Evolutionary conservation across 2,113 vertebrate species (phyloP).

Genomic region (Podiceps cristatus): DNA sequence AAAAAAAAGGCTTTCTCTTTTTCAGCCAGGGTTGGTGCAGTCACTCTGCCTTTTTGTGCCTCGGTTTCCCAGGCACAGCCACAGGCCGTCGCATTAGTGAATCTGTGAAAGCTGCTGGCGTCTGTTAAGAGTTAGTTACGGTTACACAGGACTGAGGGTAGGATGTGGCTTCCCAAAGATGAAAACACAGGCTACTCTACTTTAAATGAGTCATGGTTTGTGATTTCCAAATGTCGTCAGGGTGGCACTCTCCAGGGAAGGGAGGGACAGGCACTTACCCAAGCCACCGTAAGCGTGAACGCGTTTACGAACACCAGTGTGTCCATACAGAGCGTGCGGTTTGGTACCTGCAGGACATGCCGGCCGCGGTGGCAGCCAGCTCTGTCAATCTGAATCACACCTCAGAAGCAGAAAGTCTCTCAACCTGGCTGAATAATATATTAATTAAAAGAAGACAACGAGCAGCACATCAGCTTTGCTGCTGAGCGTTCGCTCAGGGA

Average conservation of each 20-base stretch:
- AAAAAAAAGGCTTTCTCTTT: not conserved
- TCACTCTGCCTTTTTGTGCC: not conserved
- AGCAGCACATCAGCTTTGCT: not conserved
- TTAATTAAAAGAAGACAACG: not conserved
- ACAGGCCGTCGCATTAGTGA: not conserved
- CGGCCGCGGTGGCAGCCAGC: not conserved
- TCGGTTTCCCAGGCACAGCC: not conserved
- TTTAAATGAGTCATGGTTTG: not conserved
- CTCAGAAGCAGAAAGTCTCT: not conserved
- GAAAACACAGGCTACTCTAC: not conserved
- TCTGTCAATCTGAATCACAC: not conserved
- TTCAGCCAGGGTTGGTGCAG: not conserved
- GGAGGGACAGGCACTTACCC: not conserved
- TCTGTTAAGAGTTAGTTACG: not conserved
- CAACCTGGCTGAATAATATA: not conserved
- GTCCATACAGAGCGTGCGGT: not conserved
- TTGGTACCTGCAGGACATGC: not conserved
- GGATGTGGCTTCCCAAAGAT: not conserved
- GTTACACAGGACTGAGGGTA: not conserved
- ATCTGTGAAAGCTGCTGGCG: not conserved
- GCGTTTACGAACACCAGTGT: not conserved
- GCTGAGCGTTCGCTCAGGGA: not conserved
- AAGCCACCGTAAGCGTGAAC: not conserved
- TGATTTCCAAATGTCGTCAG: not conserved
- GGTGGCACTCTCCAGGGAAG: not conserved